Base-by-base conservation (phyloP, 2,888 invertebrate genomes). In the Blera fallax region DNA sequence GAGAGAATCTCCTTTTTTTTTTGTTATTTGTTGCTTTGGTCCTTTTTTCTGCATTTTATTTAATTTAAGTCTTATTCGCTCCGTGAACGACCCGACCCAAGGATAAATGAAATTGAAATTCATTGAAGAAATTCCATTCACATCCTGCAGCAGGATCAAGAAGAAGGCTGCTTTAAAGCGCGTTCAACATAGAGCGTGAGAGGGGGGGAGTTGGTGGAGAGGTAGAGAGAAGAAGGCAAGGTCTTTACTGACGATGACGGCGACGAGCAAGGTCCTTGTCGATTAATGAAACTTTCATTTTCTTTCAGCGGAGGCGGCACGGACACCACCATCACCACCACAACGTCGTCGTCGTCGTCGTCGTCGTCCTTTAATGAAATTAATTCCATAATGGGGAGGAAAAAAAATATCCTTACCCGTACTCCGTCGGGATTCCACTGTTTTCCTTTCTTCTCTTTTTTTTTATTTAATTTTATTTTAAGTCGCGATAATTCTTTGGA, bases 91-190 rank as follows among this genome's bases (percentile, higher is more conserved):
- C 80, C 80, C 74, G 72, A 80, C 67, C 62, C 80, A 85, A 85
- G 80, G 85, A 85, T 85, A 81, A 85, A 85, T 81, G 85, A 85
- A 85, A 85, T 85, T 85, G 85, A 85, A 85, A 85, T 85, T 85
- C 80, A 85, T 85, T 81, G 80, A 85, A 77, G 72, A 62, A 76
- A 85, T 85, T 81, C 85, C 72, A 85, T 85, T 85, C 85, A 81
- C 80, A 80, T 80, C 76, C 85, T 67, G 70, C 69, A 79, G 54
- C 50, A 60, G 78, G 78, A 83, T 78, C 83, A 78, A 48, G 43
- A 40, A 40, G 60, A 14, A 34, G 58, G n/a, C 37, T 24, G 48
- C 58, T 73, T 83, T 83, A 73, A 73, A 78, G 52, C 64, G 50
- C 64, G 64, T 43, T 76, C 40, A 54, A 69, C 37, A 83, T n/a